Conservation (phyloP, 2,888 invertebrate species). For the Celastrina argiolus region DNA sequence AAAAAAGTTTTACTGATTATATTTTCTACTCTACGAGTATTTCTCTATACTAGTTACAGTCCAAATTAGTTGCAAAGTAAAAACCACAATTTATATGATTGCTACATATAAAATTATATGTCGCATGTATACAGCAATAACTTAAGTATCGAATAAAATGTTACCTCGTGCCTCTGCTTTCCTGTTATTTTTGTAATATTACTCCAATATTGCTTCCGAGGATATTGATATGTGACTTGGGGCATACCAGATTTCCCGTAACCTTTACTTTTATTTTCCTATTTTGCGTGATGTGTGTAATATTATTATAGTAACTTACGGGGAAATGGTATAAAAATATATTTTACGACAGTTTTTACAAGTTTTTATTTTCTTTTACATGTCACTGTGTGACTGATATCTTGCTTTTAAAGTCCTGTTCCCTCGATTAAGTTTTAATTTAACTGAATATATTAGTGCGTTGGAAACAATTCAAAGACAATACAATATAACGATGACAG, state of each 20-base stretch:
- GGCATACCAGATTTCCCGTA: not conserved
- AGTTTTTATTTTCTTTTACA: no score
- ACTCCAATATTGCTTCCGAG: slow-evolving; percentile 20
- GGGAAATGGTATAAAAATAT: not conserved
- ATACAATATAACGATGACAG: no score
- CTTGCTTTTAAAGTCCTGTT: no score
- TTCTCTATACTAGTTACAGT: no score
- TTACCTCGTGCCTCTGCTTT: not conserved
- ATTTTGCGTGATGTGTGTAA: not conserved
- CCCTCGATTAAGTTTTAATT: no score
- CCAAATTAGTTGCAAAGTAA: no score
- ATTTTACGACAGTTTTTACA: no score
- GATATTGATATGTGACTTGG: slow-evolving; percentile 7
- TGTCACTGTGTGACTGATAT: no score
- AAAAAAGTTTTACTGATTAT: no score
- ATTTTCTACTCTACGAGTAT: no score
- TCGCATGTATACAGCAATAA: not conserved
- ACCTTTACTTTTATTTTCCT: not conserved
- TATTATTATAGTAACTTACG: not conserved
- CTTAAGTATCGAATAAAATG: not conserved
- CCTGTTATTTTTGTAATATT: slow-evolving; percentile 19
- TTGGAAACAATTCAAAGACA: no score
- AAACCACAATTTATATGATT: not conserved
- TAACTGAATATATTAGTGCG: no score
- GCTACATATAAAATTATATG: not conserved